Conservation (phyloP, 2,113 vertebrate species). For the Petromus typicus region DNA sequence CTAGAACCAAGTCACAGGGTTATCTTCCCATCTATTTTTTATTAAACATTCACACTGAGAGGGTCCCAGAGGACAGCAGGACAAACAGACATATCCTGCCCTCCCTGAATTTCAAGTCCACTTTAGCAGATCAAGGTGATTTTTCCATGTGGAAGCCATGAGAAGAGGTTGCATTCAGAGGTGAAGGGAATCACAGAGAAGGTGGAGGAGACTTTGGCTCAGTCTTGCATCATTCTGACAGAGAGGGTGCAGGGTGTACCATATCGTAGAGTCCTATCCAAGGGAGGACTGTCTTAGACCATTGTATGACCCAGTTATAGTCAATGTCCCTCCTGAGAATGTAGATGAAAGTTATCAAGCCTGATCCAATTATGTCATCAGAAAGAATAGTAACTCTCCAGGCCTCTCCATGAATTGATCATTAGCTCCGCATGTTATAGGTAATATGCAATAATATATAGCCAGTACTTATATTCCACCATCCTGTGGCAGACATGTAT, state of each 20-base stretch:
- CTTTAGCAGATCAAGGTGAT: too few relatives aligned
- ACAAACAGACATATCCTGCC: accelerated
- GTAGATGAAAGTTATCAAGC: neutral
- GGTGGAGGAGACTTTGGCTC: neutral
- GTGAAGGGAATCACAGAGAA: neutral
- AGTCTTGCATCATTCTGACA: neutral
- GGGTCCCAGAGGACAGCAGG: too few relatives aligned
- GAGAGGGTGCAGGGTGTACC: too few relatives aligned
- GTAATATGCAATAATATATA: neutral
- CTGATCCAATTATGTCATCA: neutral
- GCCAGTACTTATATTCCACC: accelerated
- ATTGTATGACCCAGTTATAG: neutral
- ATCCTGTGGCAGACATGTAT: neutral
- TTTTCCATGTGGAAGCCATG: accelerated
- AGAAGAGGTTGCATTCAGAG: neutral
- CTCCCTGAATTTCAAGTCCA: neutral
- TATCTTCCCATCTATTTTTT: neutral
- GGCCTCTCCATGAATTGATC: neutral
- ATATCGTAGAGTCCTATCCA: neutral
- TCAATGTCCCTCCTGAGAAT: neutral
- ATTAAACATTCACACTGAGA: neutral
- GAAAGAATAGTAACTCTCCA: neutral
- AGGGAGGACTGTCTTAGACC: neutral
- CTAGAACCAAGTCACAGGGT: neutral
- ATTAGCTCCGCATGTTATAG: neutral